These are phyloP conservation scores for Tauraco erythrolophus DNA, from an alignment of 2,113 vertebrate genomes.

Conservation along the genomic window DNA sequence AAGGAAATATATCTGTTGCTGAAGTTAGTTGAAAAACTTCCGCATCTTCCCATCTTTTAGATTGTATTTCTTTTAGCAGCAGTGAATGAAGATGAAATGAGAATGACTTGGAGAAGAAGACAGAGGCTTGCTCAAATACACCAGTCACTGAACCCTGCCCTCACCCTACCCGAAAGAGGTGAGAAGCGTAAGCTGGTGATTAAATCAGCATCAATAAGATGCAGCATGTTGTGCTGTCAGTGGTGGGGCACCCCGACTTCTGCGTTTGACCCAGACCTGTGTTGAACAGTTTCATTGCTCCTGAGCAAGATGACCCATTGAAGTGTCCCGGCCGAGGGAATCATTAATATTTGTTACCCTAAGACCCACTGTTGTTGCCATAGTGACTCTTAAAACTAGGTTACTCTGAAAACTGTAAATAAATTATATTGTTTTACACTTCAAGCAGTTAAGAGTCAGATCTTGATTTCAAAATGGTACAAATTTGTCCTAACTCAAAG, in stretches of 20 bases:
- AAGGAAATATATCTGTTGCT: not conserved
- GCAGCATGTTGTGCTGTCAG: rapidly evolving
- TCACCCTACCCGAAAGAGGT: not conserved
- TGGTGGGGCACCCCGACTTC: rapidly evolving
- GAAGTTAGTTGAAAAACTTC: not conserved
- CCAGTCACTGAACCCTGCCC: not conserved
- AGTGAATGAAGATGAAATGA: not conserved
- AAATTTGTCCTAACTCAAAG: not conserved
- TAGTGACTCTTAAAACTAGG: not conserved
- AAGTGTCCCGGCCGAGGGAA: not conserved
- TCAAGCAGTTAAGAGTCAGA: not conserved
- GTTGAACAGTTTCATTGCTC: not conserved
- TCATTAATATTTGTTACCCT: not conserved
- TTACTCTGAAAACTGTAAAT: not conserved
- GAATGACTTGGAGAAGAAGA: not conserved
- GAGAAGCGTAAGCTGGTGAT: not conserved
- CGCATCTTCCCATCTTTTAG: not conserved
- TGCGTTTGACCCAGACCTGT: not conserved
- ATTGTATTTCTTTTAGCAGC: not conserved
- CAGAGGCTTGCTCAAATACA: not conserved
- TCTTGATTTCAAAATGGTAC: not conserved
- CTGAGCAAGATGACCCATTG: not conserved
- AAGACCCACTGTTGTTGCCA: not conserved
- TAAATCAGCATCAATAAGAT: not conserved
- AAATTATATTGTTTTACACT: not conserved